Percentiles rank a stretch among this genome's conserved stretches.
Evolutionary conservation across 2,113 vertebrate species (phyloP).

Genomic region (Motacilla tschutschensis): DNA sequence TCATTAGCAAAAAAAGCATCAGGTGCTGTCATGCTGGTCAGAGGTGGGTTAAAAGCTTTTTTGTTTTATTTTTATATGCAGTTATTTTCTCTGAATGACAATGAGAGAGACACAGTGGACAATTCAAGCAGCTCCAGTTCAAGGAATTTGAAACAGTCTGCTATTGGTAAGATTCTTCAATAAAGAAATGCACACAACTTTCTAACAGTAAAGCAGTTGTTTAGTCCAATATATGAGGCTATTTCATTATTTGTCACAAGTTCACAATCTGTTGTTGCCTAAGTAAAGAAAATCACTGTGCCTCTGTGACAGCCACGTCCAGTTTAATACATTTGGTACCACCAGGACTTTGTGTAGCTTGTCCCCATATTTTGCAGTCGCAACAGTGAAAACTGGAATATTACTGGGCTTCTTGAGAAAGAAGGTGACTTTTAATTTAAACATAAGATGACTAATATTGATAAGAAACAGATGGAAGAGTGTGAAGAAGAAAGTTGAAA

Average conservation of each 20-base stretch:
- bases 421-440: background rate
- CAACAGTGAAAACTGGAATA: background rate
- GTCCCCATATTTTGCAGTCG: background rate
- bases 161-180: conserved; percentile 59
- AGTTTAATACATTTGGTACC: background rate
- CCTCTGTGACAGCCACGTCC: background rate
- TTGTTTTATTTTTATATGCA: conserved; percentile 24
- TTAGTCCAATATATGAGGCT: background rate
- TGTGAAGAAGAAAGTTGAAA: background rate
- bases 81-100: conserved; percentile 66
- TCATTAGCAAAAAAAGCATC: background rate
- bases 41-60: background rate
- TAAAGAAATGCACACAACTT: background rate
- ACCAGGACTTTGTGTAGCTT: background rate
- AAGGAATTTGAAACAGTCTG: conserved; percentile 61
- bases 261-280: background rate
- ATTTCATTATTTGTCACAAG: background rate
- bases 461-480: background rate
- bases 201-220: background rate
- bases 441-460: background rate
- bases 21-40: background rate
- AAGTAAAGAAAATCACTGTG: background rate
- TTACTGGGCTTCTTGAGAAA: background rate
- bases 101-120: conserved; percentile 54
- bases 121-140: conserved; percentile 57